These are phyloP conservation scores for Ennomos quercinarius DNA, from an alignment of 2,888 invertebrate species.

Conservation along the genomic window DNA sequence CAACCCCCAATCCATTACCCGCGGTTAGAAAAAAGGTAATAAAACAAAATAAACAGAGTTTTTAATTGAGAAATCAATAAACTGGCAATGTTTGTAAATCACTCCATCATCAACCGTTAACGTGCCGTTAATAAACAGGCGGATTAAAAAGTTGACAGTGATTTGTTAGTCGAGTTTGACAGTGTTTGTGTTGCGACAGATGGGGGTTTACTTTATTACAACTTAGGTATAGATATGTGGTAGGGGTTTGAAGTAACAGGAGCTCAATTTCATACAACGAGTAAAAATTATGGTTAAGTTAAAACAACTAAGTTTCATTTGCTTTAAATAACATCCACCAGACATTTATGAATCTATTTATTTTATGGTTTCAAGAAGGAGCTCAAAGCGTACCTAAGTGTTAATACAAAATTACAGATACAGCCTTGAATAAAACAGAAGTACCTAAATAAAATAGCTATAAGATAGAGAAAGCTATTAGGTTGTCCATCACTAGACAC, in stretches of 20 bases:
- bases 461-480: neutral
- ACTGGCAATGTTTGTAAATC: constrained; percentile 33
- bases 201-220: neutral
- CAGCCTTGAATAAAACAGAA: too few species aligned
- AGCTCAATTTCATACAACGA: too few species aligned
- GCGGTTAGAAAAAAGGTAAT: constrained; percentile 23
- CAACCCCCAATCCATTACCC: constrained; percentile 31
- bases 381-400: too few species aligned
- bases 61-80: constrained; percentile 42
- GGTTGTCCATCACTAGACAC: constrained; percentile 2
- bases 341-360: too few species aligned
- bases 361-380: too few species aligned
- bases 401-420: too few species aligned
- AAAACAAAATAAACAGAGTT: constrained; percentile 28
- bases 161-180: constrained; percentile 38
- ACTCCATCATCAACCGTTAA: constrained; percentile 35
- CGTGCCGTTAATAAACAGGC: constrained; percentile 29
- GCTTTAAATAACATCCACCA: too few species aligned
- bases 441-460: constrained; percentile 6
- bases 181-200: constrained; percentile 27
- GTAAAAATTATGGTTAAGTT: too few species aligned
- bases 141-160: constrained; percentile 24
- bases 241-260: too few species aligned
- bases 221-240: too few species aligned
- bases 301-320: too few species aligned